Base-by-base conservation (phyloP, 2,113 vertebrate species). In the Microtus richardsoni region DNA sequence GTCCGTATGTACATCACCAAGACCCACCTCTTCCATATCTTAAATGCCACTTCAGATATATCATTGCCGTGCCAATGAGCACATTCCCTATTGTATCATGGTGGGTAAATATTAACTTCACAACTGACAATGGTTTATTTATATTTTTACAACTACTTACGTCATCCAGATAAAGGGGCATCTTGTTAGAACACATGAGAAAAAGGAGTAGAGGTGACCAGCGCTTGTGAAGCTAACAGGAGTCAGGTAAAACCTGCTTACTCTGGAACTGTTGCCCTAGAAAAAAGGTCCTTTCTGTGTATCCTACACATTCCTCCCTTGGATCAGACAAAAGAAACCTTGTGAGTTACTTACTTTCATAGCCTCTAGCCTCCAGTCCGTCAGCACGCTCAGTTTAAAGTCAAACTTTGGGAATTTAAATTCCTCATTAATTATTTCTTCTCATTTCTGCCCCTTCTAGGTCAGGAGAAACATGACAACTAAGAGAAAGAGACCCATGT, bases 261-360 rank as follows among this genome's bases (percentile, higher is more conserved):
- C 66, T 78, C 64, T 1, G 21, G 44, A 62, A 4, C 54, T 49
- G 44, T 90, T 90, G n/a, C 92, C 71, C 60, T 36, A 73, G 88
- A 62, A 88, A 97, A 93, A 75, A 21, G 10, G 41, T 36, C 84
- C 36, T 85, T 7, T 6, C 9, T 1, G 1, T 68, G 14, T 66
- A 60, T 94, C 94, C 89, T 87, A 88, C 49, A 41, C 89, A 77
- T 91, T 96, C 93, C 91, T 93, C 78, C 78, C 88, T 22, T 86
- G 83, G 1, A 49, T 16, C 36, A 39, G 19, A 96, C 94, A 94
- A 93, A 95, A 91, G 91, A 66, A 84, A 88, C 89, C 39, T 47
- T 89, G 84, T 92, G 10, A 86, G 78, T 52, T 83, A 96, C 78
- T 89, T 36, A 44, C 54, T 94, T 94, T 54, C 54, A 9, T 28